These are phyloP conservation scores for Virgularia gustaviana DNA, from an alignment of 92 coral and sea anemone genomes.

Conservation along the genomic window DNA sequence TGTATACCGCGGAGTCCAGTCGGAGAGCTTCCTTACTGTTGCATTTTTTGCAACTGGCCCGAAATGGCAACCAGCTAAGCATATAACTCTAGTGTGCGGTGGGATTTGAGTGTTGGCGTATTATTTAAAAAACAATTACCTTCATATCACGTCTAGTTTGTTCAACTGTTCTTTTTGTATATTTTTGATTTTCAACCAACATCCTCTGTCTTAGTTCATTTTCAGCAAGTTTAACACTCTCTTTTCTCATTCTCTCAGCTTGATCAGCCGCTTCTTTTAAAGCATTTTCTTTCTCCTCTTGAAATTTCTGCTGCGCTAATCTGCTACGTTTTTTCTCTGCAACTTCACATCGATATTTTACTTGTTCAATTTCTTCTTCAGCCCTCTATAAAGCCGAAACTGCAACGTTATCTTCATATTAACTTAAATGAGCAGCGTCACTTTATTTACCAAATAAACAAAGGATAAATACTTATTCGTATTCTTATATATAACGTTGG, in stretches of 20 bases:
- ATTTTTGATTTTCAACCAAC: slow-evolving; percentile 70
- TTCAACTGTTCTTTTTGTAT: slow-evolving; percentile 69
- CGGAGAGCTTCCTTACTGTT: not conserved
- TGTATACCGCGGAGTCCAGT: not conserved
- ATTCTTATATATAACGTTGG: not conserved
- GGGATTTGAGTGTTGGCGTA: not conserved
- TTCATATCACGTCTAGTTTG: slow-evolving; percentile 67
- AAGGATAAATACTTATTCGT: not conserved
- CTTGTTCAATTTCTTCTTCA: slow-evolving; percentile 81
- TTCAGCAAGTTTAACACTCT: slow-evolving; percentile 68
- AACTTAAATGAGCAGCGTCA: too few species aligned
- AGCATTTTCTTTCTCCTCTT: slow-evolving; percentile 68
- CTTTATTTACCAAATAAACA: not conserved
- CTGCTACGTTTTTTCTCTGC: slow-evolving; percentile 93
- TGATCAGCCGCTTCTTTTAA: slow-evolving; percentile 65
- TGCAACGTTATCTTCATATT: too few species aligned
- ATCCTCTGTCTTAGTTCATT: slow-evolving; percentile 56
- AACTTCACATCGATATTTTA: slow-evolving; percentile 83
- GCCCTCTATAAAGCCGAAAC: slow-evolving; percentile 60
- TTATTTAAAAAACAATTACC: slow-evolving; percentile 42
- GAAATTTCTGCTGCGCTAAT: slow-evolving; percentile 62
- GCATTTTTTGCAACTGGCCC: too few species aligned
- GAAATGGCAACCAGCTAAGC: too few species aligned
- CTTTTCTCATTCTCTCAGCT: slow-evolving; percentile 66
- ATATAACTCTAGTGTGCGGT: too few species aligned